Percentiles rank a stretch among this genome's conserved stretches.
Evolutionary conservation across 2,888 invertebrate species (phyloP).

Genomic region (Ischnura elegans): DNA sequence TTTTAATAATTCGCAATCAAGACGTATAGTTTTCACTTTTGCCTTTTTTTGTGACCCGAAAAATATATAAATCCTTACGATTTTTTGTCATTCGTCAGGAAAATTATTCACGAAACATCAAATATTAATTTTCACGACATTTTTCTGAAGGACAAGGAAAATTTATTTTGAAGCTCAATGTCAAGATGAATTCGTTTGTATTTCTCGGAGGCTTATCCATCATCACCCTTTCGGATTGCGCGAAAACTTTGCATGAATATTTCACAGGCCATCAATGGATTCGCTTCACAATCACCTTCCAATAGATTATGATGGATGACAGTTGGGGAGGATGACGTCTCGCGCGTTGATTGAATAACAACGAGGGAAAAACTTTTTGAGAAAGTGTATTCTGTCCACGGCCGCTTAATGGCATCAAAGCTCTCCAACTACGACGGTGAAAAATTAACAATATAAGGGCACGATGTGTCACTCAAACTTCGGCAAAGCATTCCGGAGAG

Average conservation of each 20-base stretch:
- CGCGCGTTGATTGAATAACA: not conserved
- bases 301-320: not conserved
- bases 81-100: too few species aligned
- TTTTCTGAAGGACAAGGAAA: too few species aligned
- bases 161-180: not conserved
- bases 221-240: not conserved
- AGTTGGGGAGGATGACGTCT: not conserved
- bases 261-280: not conserved
- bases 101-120: too few species aligned
- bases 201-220: not conserved
- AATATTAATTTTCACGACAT: too few species aligned
- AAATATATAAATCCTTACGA: too few species aligned
- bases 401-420: not conserved
- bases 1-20: too few species aligned
- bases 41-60: too few species aligned
- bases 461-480: too few species aligned
- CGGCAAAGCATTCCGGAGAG: too few species aligned
- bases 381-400: not conserved
- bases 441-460: not conserved
- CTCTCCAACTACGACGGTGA: not conserved
- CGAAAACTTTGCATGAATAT: not conserved
- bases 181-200: not conserved
- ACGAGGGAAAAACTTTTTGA: not conserved
- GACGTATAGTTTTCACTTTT: too few species aligned
- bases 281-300: not conserved